phyloP scores from a whole-genome alignment of 1,140 invertebrate species.

The Cyclina sinensis region DNA sequence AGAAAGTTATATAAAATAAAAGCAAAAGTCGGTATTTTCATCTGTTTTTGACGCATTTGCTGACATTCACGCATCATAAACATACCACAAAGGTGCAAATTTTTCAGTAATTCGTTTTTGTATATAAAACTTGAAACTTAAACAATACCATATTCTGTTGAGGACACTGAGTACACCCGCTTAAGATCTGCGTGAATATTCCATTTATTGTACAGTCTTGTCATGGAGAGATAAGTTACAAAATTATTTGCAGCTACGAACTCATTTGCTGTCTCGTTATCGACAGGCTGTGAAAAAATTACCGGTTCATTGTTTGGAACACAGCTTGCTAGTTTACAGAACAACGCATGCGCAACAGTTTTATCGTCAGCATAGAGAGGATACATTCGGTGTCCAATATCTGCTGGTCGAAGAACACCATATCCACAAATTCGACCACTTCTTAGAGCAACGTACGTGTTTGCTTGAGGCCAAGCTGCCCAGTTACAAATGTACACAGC shows the following conservation, averaged over 20 bases:
- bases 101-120: too few relatives aligned
- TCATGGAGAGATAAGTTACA: constrained; percentile 74
- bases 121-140: too few relatives aligned
- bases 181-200: constrained; percentile 69
- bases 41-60: too few relatives aligned
- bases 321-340: constrained; percentile 68
- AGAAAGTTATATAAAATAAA: too few relatives aligned
- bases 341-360: constrained; percentile 70
- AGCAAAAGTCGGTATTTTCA: too few relatives aligned
- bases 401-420: constrained; percentile 69
- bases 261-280: constrained; percentile 71
- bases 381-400: constrained; percentile 74
- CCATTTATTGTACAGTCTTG: constrained; percentile 74
- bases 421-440: constrained; percentile 73
- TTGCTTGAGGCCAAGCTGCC: constrained; percentile 64
- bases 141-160: constrained; percentile 70
- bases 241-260: constrained; percentile 73
- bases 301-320: constrained; percentile 71
- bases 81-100: too few relatives aligned
- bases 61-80: too few relatives aligned
- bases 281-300: constrained; percentile 73
- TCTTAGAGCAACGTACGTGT: constrained; percentile 70
- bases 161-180: constrained; percentile 68
- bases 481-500: constrained; percentile 74
- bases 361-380: constrained; percentile 73